These are phyloP conservation scores for Montipora efflorescens DNA, from an alignment of 64 coral and sea anemone species.

Conservation along the genomic window DNA sequence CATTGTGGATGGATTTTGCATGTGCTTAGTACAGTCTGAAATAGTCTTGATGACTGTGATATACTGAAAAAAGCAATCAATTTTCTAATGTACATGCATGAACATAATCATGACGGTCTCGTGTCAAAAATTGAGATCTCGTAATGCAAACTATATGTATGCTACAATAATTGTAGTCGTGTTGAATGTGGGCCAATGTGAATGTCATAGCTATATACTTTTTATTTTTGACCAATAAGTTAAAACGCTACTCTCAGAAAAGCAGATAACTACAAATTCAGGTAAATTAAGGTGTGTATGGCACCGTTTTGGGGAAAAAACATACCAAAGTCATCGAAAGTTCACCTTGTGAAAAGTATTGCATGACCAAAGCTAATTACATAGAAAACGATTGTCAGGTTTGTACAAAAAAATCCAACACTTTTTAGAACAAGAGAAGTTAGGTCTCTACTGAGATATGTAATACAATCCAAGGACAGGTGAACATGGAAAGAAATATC, in stretches of 20 bases:
- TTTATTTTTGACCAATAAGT: neutral
- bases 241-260: constrained; percentile 30
- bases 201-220: too few species aligned
- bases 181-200: too few species aligned
- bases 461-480: constrained; percentile 7
- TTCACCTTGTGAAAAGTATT: constrained; percentile 31
- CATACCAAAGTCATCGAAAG: constrained; percentile 1
- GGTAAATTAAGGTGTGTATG: neutral
- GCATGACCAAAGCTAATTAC: constrained; percentile 1
- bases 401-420: constrained; percentile 9
- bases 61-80: too few species aligned
- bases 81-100: too few species aligned
- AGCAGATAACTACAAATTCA: neutral
- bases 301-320: too few species aligned
- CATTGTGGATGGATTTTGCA: too few species aligned
- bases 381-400: neutral
- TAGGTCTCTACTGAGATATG: constrained; percentile 1
- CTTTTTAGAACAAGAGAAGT: neutral
- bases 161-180: too few species aligned
- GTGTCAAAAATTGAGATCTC: too few species aligned
- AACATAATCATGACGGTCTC: too few species aligned
- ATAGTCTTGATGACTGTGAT: too few species aligned
- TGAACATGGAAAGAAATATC: constrained; percentile 34
- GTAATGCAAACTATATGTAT: too few species aligned
- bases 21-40: too few species aligned